Percentiles rank a stretch among this genome's conserved stretches.
phyloP scores from a whole-genome alignment of 2,888 invertebrate genomes.

The Dynastes hyllus region DNA sequence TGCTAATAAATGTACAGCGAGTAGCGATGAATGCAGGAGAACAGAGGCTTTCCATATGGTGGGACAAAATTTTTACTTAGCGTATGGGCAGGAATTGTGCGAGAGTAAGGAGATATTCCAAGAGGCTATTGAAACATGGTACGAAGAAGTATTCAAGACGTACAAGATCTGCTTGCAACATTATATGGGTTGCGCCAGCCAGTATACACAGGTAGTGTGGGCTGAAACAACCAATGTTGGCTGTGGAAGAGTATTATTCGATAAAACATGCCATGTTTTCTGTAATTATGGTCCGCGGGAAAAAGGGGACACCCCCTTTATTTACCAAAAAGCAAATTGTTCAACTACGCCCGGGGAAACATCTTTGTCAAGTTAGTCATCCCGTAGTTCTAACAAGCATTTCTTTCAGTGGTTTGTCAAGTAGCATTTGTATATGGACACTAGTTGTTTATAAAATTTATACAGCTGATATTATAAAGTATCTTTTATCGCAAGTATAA shows the following conservation, averaged over 20 bases:
- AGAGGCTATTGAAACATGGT: slow-evolving; percentile 37
- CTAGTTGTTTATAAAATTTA: neutral
- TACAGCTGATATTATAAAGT: neutral
- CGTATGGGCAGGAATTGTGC: neutral
- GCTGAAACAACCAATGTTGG: slow-evolving; percentile 41
- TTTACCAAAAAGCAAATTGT: slow-evolving; percentile 1
- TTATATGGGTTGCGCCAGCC: slow-evolving; percentile 25
- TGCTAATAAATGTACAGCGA: slow-evolving; percentile 38
- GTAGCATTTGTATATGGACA: neutral
- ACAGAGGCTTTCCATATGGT: slow-evolving; percentile 30
- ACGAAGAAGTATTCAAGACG: slow-evolving; percentile 33
- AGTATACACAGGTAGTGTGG: slow-evolving; percentile 44
- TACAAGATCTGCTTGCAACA: slow-evolving; percentile 9
- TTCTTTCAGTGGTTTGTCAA: neutral
- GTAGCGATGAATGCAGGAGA: slow-evolving; percentile 41
- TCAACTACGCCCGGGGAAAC: neutral
- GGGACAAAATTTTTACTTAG: slow-evolving; percentile 41
- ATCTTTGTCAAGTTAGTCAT: neutral
- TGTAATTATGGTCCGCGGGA: slow-evolving; percentile 45
- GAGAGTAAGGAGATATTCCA: neutral
- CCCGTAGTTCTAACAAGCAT: neutral
- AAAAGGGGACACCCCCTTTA: slow-evolving; percentile 38
- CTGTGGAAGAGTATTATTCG: slow-evolving; percentile 34
- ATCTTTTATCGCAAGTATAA: neutral
- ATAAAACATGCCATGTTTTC: slow-evolving; percentile 27